Evolutionary conservation across 2,888 invertebrate genomes (phyloP).

Genomic region (Argyra leucocephala): DNA sequence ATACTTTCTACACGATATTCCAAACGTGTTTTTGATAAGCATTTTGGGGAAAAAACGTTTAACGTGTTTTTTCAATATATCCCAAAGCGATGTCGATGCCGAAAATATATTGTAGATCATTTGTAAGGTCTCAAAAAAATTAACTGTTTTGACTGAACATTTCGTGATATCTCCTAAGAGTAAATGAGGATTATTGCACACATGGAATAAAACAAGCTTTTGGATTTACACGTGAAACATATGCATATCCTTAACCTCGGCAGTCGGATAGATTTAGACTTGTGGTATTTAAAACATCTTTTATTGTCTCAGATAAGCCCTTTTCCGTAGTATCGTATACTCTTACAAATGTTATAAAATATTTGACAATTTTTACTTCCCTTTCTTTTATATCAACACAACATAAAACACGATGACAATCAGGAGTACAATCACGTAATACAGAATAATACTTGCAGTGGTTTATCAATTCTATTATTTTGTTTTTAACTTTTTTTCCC

Average conservation of each 20-base stretch:
- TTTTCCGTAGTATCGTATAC: conserved; percentile 5
- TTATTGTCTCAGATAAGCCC: conserved; percentile 4
- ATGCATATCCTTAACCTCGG: conserved; percentile 11
- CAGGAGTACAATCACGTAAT: not conserved
- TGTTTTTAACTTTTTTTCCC: conserved; percentile 11
- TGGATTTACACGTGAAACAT: conserved; percentile 10
- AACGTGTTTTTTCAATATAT: conserved; percentile 3
- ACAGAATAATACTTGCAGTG: conserved; percentile 11
- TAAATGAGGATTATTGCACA: conserved; percentile 10
- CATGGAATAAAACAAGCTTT: conserved; percentile 7
- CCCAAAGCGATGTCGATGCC: conserved; percentile 3
- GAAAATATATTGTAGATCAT: conserved; percentile 7
- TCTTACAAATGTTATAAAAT: conserved; percentile 5
- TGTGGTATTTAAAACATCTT: conserved; percentile 4
- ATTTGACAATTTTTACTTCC: not conserved
- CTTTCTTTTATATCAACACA: conserved; percentile 7
- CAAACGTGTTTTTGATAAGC: conserved; percentile 9
- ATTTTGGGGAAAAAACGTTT: conserved; percentile 5
- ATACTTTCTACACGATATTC: conserved; percentile 12
- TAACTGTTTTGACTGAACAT: conserved; percentile 5
- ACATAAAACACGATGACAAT: not conserved
- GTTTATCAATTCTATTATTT: conserved; percentile 11
- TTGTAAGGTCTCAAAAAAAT: conserved; percentile 11
- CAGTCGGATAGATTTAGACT: conserved; percentile 13
- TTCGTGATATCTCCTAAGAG: conserved; percentile 4